Conservation (phyloP, 2,888 invertebrate genomes). For the Elgonia sp. region DNA sequence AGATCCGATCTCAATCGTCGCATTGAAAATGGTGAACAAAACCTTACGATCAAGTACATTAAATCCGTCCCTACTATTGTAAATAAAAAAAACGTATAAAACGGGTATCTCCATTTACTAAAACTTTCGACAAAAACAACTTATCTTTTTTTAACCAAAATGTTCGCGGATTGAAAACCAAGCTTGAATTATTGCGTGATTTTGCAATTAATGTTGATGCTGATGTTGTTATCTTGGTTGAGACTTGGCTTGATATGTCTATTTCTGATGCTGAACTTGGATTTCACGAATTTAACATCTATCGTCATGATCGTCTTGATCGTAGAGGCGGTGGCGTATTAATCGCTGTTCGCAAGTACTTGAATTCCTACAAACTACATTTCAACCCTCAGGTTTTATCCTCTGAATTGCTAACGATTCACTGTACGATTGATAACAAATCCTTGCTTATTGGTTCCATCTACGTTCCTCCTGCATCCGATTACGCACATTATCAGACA, state of each 20-base stretch:
- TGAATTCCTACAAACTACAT: not conserved
- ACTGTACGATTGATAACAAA: not conserved
- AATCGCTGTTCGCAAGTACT: constrained; percentile 5
- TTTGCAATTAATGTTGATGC: not conserved
- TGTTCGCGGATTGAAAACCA: too few species aligned
- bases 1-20: not conserved
- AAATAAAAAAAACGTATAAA: constrained; percentile 14
- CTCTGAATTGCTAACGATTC: not conserved
- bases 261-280: constrained; percentile 1
- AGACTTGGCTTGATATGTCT: constrained; percentile 12
- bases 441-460: constrained; percentile 24
- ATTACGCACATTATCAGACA: not conserved
- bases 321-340: constrained; percentile 21
- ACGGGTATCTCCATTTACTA: not conserved
- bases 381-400: too few species aligned
- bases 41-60: not conserved
- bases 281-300: not conserved
- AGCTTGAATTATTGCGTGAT: not conserved
- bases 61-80: not conserved
- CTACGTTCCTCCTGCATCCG: constrained; percentile 32
- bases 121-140: too few species aligned
- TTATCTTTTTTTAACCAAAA: constrained; percentile 5
- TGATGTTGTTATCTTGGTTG: constrained; percentile 9
- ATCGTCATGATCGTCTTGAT: not conserved
- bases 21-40: not conserved